phyloP scores from a whole-genome alignment of 2,888 invertebrate species.

The Trypoxylon attenuatum region DNA sequence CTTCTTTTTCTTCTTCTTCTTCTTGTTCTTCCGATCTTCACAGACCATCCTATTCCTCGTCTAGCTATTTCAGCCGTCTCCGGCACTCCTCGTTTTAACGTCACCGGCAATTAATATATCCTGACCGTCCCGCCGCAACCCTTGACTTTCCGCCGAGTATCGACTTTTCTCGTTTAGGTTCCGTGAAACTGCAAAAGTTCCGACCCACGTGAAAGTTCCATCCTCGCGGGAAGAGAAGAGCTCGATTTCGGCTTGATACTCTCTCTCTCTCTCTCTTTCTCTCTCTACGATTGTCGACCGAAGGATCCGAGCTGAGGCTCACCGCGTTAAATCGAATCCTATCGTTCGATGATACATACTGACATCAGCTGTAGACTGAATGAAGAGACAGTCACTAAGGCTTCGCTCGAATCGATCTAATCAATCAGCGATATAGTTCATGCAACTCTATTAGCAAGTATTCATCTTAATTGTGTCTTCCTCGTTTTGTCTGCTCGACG shows the following conservation, averaged over 20 bases:
- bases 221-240: constrained; percentile 41
- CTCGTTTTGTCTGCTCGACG: too few relatives aligned
- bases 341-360: constrained; percentile 8
- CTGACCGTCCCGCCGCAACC: constrained; percentile 41
- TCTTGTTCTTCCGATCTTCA: constrained; percentile 9
- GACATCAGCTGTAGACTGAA: too few relatives aligned
- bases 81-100: constrained; percentile 23
- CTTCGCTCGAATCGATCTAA: too few relatives aligned
- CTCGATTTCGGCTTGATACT: too few relatives aligned
- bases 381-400: too few relatives aligned
- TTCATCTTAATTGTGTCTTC: too few relatives aligned
- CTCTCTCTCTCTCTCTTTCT: constrained; percentile 11
- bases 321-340: constrained; percentile 40
- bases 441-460: too few relatives aligned
- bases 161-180: constrained; percentile 54
- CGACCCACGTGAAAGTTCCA: constrained; percentile 47
- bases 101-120: constrained; percentile 50
- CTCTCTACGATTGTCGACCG: not conserved
- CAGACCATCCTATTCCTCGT: not conserved
- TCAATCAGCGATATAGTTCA: too few relatives aligned
- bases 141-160: constrained; percentile 42
- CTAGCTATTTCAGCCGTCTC: constrained; percentile 1
- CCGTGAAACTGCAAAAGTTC: constrained; percentile 46
- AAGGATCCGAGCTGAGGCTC: constrained; percentile 10
- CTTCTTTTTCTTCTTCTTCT: constrained; percentile 13